Evolutionary conservation across 53 echinoderm and acorn worm genomes (phyloP), one percentile per base, ranked within the genome.

Genomic region (Patiria pectinifera): DNA sequence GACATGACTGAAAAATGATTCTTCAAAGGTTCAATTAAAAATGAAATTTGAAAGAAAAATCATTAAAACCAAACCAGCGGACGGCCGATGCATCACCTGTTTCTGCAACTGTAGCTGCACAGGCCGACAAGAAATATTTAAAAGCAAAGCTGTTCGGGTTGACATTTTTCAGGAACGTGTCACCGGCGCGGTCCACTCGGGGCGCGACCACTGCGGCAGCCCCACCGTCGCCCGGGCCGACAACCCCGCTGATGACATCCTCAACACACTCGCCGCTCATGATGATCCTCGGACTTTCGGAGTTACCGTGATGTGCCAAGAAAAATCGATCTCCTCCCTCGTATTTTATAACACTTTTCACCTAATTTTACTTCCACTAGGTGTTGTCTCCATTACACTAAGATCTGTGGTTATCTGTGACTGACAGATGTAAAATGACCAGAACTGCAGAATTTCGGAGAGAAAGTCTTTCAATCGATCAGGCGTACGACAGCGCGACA

Each of bases 71-170:
- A 71, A 21, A 35, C 7, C 8, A 15, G 69, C 45, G 10, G 69
- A 46, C 8, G 69, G 21, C 18, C 10, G n/a, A 23, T 70, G 48
- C 19, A 69, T 46, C 89, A 97, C 97, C 97, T 92, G 96, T 93
- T 94, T 97, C 97, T 91, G 97, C 97, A 18, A 96, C 95, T 23
- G 96, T 95, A 49, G 97, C 97, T 70, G 97, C 97, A 92, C 94
- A 96, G n/a, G 96, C 94, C 81, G 97, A 97, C 44, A 97, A 86
- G 76, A 92, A 76, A 69, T 97, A 97, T 84, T 97, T 97, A 80
- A 94, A 93, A n/a, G 92, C 62, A 61, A 92, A 89, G 44, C 92
- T 87, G 82, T 96, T 91, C 4, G 95, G 93, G 81, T 95, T 66
- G 6, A 90, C 11, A 49, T 66, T 80, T 69, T 69, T 45, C 48